Conservation (phyloP, 2,888 invertebrate genomes). For the Timema podura region DNA sequence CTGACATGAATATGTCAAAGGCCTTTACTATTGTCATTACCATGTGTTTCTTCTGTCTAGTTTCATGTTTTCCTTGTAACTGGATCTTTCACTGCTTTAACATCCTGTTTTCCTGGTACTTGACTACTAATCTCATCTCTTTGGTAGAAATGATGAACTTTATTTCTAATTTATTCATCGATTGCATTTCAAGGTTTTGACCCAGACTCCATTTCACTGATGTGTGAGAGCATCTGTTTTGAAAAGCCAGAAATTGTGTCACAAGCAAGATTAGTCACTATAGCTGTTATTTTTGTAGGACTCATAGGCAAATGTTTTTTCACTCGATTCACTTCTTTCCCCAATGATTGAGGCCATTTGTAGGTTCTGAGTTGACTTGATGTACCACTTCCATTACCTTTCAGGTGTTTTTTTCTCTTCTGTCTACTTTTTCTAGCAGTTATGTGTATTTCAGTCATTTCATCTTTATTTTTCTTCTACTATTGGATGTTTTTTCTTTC, state of each 20-base stretch:
- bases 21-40: slow-evolving; percentile 12
- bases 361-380: background rate
- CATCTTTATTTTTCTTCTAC: background rate
- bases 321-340: background rate
- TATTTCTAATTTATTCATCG: background rate
- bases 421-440: background rate
- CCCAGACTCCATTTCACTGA: too few species aligned
- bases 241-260: too few species aligned
- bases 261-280: background rate
- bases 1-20: background rate
- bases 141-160: background rate
- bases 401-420: background rate
- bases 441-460: background rate
- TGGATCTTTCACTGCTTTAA: background rate
- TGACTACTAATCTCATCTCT: slow-evolving; percentile 5
- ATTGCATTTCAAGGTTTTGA: too few species aligned
- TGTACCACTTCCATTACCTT: background rate
- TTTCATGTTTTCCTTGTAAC: background rate
- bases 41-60: background rate
- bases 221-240: too few species aligned
- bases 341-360: background rate
- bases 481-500: background rate
- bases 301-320: background rate
- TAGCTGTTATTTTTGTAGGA: background rate
- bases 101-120: background rate